Evolutionary conservation across 2,888 invertebrate genomes (phyloP).

Genomic region (Hypsopygia costalis): DNA sequence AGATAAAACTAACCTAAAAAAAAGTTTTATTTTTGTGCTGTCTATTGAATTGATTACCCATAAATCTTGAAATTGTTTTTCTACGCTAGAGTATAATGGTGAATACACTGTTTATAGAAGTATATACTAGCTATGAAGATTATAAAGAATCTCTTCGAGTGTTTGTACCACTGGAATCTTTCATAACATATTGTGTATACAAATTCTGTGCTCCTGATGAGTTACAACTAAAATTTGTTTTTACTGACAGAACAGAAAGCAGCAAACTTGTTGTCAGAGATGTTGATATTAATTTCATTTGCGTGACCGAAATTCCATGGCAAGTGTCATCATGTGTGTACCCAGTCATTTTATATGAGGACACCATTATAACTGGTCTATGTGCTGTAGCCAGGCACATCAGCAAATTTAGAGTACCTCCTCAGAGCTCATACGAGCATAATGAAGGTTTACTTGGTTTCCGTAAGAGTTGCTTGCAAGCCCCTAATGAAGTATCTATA

Average conservation of each 20-base stretch:
- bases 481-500: slow-evolving; percentile 90
- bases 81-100: too few relatives aligned
- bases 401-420: slow-evolving; percentile 35
- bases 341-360: slow-evolving; percentile 82
- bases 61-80: too few relatives aligned
- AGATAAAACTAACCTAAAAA: too few relatives aligned
- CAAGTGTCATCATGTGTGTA: slow-evolving; percentile 74
- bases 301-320: slow-evolving; percentile 62
- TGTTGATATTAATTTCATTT: slow-evolving; percentile 45
- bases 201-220: slow-evolving; percentile 77
- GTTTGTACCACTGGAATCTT: slow-evolving; percentile 79
- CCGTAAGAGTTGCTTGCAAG: slow-evolving; percentile 88
- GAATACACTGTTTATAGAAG: slow-evolving; percentile 49
- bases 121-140: slow-evolving; percentile 31
- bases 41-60: too few relatives aligned
- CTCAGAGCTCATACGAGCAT: slow-evolving; percentile 38
- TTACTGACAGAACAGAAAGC: slow-evolving; percentile 24
- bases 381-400: slow-evolving; percentile 83
- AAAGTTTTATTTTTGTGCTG: too few relatives aligned
- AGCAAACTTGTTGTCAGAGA: slow-evolving; percentile 40
- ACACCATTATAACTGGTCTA: slow-evolving; percentile 86
- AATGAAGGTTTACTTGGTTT: slow-evolving; percentile 86
- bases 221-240: slow-evolving; percentile 64
- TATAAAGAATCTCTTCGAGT: slow-evolving; percentile 30
- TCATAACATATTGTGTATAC: slow-evolving; percentile 81